Evolutionary conservation across 2,888 invertebrate genomes (phyloP), one percentile per base, ranked within the genome.

Genomic region (Dryomyza anilis): DNA sequence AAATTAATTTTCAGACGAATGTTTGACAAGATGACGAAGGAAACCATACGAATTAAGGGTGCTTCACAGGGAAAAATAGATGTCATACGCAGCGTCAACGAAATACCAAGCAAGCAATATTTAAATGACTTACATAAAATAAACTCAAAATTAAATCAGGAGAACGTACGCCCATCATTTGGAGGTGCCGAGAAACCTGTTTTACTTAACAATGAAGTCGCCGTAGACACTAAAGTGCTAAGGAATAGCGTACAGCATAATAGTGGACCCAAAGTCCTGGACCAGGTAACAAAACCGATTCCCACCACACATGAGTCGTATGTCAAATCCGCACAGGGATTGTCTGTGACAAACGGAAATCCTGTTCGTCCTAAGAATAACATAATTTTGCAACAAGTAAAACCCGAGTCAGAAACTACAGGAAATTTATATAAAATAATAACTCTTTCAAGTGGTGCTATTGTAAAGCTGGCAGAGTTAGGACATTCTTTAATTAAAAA

Each of bases 61-160:
- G 65, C 56, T 1, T 57, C 68, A 0, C 69, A 63, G 14, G 81
- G 78, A 10, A 78, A 75, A 67, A 67, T 72, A 10, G 81, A 81
- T 69, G 72, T 82, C 1, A 78, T 82, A 61, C 81, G 82, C 3
- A 72, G 72, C 39, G 73, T 77, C 3, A 79, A 78, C 61, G 79
- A 78, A 62, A 75, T 80, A 64, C 81, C 81, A 0, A 75, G 76
- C 10, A 74, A 75, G 3, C 77, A 80, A 65, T 75, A 79, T 62
- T 74, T 82, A 7, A 81, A 80, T 63, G 81, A 82, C 72, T 68
- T 81, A 7, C 72, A 76, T 62, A 81, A 78, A 70, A 55, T 72
- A 10, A 71, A 72, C 48, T 43, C 67, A 30, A 59, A 78, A 8
- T 36, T 81, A 4, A 79, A 80, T 53, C 12, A 70, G 29, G 63